Percentiles rank a stretch among this genome's conserved stretches.
These are phyloP conservation scores for Lycaon pictus DNA, from an alignment of 2,113 vertebrate species.

Conservation along the genomic window DNA sequence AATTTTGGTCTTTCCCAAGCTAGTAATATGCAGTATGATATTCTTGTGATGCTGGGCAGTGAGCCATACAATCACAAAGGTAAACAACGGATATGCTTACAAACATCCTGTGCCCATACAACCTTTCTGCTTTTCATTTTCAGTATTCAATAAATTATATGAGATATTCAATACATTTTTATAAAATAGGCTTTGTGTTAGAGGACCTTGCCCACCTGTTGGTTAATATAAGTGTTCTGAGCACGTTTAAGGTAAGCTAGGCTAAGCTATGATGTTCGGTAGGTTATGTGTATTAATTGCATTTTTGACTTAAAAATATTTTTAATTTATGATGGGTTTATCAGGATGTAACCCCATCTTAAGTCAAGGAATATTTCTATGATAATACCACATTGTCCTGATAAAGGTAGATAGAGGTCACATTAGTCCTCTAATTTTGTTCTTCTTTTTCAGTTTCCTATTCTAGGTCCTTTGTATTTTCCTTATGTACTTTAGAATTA, in stretches of 20 bases:
- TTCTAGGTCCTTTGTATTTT: not conserved
- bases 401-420: not conserved
- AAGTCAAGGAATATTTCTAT: not conserved
- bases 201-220: not conserved
- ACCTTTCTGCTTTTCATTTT: not conserved
- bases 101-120: not conserved
- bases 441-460: constrained; percentile 1
- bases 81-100: not conserved
- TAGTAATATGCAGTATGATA: not conserved
- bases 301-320: not conserved
- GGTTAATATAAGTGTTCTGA: not conserved
- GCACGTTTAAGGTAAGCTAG: not conserved
- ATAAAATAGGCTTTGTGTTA: not conserved
- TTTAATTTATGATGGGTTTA: not conserved
- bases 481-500: not conserved
- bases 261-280: not conserved
- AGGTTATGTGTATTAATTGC: not conserved
- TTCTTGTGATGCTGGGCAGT: not conserved
- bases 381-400: not conserved
- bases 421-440: not conserved
- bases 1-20: not conserved
- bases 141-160: not conserved
- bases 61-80: not conserved
- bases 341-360: not conserved
- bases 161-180: not conserved